A percentile compares a stretch with the other conserved stretches of the same genome.
These are phyloP conservation scores for Catalaphyllia jardinei DNA, from an alignment of 64 coral and sea anemone species.

Conservation along the genomic window DNA sequence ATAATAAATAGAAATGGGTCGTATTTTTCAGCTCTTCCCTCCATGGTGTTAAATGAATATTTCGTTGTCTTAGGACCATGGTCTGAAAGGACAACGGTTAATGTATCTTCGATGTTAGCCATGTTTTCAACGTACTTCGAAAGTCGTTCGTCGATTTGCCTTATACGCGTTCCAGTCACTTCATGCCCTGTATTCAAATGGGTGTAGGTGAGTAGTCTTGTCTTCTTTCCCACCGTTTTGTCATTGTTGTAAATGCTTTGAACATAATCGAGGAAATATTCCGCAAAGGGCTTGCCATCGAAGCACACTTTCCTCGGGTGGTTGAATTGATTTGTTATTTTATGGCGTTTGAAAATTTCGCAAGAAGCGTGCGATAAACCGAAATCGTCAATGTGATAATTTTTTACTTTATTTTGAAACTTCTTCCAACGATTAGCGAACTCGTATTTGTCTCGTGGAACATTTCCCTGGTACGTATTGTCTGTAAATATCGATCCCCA, in stretches of 20 bases:
- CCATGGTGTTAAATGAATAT: conserved; percentile 67
- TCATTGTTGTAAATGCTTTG: conserved; percentile 41
- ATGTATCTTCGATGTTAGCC: conserved; percentile 65
- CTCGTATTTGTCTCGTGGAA: conserved; percentile 36
- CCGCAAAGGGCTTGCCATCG: conserved; percentile 54
- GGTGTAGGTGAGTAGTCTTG: conserved; percentile 78
- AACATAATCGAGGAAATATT: conserved; percentile 76
- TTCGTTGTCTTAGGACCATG: conserved; percentile 85
- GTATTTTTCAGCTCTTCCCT: conserved; percentile 85
- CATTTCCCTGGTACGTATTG: conserved; percentile 39
- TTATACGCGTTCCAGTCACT: conserved; percentile 65
- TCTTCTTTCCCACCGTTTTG: neutral
- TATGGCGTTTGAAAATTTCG: conserved; percentile 71
- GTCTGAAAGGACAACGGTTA: conserved; percentile 85
- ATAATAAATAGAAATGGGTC: conserved; percentile 90
- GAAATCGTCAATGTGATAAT: conserved; percentile 69
- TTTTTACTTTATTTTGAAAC: conserved; percentile 39
- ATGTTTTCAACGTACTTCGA: conserved; percentile 59
- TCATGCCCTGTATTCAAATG: conserved; percentile 85
- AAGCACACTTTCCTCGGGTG: conserved; percentile 71
- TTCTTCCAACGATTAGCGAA: conserved; percentile 65
- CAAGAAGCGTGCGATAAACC: conserved; percentile 80
- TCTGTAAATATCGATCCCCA: conserved; percentile 64
- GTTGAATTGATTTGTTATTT: conserved; percentile 80
- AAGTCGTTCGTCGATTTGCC: conserved; percentile 71